phyloP scores from a whole-genome alignment of 2,797 vertebrate genomes.

The Dicrostonyx torquatus region DNA sequence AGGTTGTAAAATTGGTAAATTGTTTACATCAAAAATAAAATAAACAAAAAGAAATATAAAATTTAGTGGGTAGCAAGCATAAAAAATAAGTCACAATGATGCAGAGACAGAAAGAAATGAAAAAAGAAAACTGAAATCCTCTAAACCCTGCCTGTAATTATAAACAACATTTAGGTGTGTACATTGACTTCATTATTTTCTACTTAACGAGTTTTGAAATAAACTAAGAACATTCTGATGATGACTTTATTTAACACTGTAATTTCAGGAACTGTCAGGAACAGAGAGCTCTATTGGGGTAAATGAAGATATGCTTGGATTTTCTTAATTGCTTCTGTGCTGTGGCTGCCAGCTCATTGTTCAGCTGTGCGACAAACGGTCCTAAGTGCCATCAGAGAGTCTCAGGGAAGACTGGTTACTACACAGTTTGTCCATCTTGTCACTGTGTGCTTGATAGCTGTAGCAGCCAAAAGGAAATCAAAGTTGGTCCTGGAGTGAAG shows the following conservation, averaged over 20 bases:
- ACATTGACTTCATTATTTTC: conserved; percentile 61
- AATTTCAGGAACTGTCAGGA: conserved; percentile 71
- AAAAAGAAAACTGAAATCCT: neutral
- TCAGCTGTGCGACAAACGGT: conserved; percentile 58
- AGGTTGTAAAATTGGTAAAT: neutral
- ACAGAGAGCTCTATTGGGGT: conserved; percentile 21
- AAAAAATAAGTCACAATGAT: neutral
- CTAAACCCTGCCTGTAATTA: neutral
- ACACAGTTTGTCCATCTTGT: neutral
- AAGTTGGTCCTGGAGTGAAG: neutral
- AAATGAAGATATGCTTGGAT: conserved; percentile 32
- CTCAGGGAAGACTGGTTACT: neutral
- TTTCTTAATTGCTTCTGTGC: conserved; percentile 55
- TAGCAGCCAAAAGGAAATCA: neutral
- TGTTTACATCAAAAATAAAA: conserved; percentile 11
- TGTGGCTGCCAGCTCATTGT: neutral
- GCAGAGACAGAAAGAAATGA: neutral
- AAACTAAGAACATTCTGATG: conserved; percentile 48
- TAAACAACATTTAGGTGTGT: conserved; percentile 49
- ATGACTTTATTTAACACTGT: neutral
- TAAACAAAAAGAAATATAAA: neutral
- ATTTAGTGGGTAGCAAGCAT: neutral
- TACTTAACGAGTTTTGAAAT: conserved; percentile 73
- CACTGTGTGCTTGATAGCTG: conserved; percentile 16
- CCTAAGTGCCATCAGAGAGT: conserved; percentile 4